Conservation (phyloP, 2,888 invertebrate species). For the Pardosa pseudoannulata region DNA sequence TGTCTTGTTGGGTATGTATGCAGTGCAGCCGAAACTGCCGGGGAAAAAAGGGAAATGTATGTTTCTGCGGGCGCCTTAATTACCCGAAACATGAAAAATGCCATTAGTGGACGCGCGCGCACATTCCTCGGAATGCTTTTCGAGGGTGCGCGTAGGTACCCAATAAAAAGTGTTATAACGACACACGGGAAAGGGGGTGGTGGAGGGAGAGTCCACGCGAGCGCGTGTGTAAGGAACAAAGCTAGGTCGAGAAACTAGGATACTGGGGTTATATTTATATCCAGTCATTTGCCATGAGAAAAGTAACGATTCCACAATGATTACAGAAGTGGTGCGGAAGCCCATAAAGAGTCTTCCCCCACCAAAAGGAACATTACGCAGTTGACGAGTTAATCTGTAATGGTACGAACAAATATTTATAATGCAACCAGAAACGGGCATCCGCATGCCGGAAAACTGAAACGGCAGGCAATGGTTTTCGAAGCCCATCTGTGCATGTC, state of each 20-base stretch:
- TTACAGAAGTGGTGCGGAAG: not conserved
- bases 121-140: not conserved
- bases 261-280: not conserved
- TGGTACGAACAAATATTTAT: not conserved
- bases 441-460: no score
- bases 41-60: not conserved
- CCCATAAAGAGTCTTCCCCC: not conserved
- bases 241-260: not conserved
- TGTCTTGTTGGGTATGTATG: not conserved
- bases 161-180: slow-evolving; percentile 4
- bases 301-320: slow-evolving; percentile 3
- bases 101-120: not conserved
- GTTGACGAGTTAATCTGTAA: slow-evolving; percentile 3
- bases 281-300: not conserved
- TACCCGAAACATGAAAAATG: slow-evolving; percentile 2
- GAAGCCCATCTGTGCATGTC: no score
- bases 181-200: no score
- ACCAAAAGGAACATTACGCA: not conserved
- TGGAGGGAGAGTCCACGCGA: not conserved
- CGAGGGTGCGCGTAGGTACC: not conserved
- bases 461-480: no score
- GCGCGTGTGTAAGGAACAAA: not conserved
- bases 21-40: not conserved
- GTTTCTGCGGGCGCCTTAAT: not conserved
- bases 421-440: not conserved